A percentile compares a stretch with the other conserved stretches of the same genome.
Evolutionary conservation across 64 coral and sea anemone genomes (phyloP).

Genomic region (Orbicella faveolata): DNA sequence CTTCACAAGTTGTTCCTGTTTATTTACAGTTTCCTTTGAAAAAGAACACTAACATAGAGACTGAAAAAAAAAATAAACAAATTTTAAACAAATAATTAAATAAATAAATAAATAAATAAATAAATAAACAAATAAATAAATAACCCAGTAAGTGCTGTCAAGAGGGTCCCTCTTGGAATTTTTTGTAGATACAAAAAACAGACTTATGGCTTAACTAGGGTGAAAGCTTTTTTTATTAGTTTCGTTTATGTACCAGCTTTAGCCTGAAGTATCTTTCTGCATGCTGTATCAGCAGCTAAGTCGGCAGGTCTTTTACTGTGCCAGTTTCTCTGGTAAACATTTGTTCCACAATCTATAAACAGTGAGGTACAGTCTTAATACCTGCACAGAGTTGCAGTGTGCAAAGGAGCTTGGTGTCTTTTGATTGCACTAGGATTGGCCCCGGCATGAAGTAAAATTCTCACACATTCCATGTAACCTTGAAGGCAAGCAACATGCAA

Average conservation of each 20-base stretch:
- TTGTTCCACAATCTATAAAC: constrained; percentile 59
- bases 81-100: no score
- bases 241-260: not conserved
- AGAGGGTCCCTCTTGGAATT: no score
- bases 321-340: constrained; percentile 35
- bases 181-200: not conserved
- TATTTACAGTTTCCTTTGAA: no score
- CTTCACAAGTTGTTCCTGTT: no score
- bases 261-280: constrained; percentile 41
- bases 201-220: not conserved
- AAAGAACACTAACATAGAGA: no score
- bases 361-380: constrained; percentile 28
- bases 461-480: constrained; percentile 47
- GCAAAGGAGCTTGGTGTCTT: constrained; percentile 59
- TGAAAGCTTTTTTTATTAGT: not conserved
- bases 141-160: no score
- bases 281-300: constrained; percentile 39
- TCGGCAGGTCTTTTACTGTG: constrained; percentile 44
- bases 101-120: no score
- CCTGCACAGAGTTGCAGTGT: constrained; percentile 40
- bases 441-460: constrained; percentile 44
- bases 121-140: no score
- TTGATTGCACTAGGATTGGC: constrained; percentile 66
- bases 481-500: constrained; percentile 63
- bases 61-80: no score